Base-by-base conservation (phyloP, 2,797 vertebrate genomes). In the Microctenopoma stevenorrisi region DNA sequence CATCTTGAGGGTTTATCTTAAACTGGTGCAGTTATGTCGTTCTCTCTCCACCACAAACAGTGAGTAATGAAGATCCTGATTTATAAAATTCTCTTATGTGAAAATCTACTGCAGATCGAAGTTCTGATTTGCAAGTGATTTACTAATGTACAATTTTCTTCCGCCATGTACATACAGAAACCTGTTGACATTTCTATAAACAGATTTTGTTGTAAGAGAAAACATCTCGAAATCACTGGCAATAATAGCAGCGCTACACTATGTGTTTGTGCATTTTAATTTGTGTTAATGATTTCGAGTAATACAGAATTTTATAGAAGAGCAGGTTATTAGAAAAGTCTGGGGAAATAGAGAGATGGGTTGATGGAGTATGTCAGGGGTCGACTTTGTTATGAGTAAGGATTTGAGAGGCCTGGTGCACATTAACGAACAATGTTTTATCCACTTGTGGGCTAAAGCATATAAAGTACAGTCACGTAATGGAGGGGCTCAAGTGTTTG, bases 361-460 rank as follows among this genome's bases (percentile, higher is more conserved):
- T 74, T 73, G 57, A 76, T 81, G 50, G 33, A 76, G 64, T 52
- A 18, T 63, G 72, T 82, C 80, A 72, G 57, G 70, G 60, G 68
- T 78, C 48, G 16, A 49, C 71, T 74, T 81, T 79, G 76, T 76
- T 72, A 55, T 76, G 73, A 47, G 64, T 76, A 68, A 72, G 73
- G 46, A 54, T 74, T 78, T 61, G 38, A 86, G 81, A 83, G 78
- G 25, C 50, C 69, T 68, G 73, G 22, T 81, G 78, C 68, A 25
- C 75, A 79, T 82, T 85, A 81, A 81, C 74, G 77, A 72, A 57
- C 38, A 60, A 68, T 74, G 75, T 85, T 86, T 86, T 64, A 84
- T 79, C 85, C 82, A 76, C 82, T 88, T 72, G 64, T 83, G 67
- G 15, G 37, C 43, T 44, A 71, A 66, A 80, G 72, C 62, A 74